Evolutionary conservation across 2,113 vertebrate genomes (phyloP), one percentile per base, ranked within the genome.

Genomic region (Nicator chloris): DNA sequence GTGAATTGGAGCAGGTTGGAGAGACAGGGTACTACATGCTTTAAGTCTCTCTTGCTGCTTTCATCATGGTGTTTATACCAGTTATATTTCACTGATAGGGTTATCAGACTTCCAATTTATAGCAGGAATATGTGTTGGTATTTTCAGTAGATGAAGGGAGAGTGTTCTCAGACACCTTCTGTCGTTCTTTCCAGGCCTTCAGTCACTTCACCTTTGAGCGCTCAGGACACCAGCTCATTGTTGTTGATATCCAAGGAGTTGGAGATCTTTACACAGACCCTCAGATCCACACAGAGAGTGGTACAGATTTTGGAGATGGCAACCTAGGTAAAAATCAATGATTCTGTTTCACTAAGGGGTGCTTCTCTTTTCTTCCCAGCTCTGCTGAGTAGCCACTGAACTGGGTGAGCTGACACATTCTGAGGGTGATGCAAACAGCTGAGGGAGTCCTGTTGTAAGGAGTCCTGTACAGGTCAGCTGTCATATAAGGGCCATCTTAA

Each of bases 241-340:
- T 99, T 65, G 99, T 99, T 59, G 99, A 99, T 96, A 99, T 99
- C 97, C 99, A 99, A 89, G 99, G 99, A 23, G 99, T 99, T 5
- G 99, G 99, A 10, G 99, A 99, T 93, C 98, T 99, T 61, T 99
- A 99, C 97, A 99, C 99, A 0, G 99, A 99, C 95, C 99, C 99
- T 57, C 99, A 99, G 98, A 99, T 99, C 97, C 99, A 99, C 97
- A 99, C 99, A 0, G 98, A 99, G 82, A 97, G 94, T 7, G 99
- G 99, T 64, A 98, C 98, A 4, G 99, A 99, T 97, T 99, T 99
- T 70, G 99, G 99, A 93, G 99, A 99, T 26, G 99, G 99, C 93
- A 99, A 99, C 95, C 97, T 99, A 72, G 99, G 99, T 99, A 98
- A 88, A 88, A 82, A 72, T 37, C 64, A 47, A 1, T n/a, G 5